phyloP scores from a whole-genome alignment of 2,113 vertebrate species.

The mouse (Mus musculus) region DNA sequence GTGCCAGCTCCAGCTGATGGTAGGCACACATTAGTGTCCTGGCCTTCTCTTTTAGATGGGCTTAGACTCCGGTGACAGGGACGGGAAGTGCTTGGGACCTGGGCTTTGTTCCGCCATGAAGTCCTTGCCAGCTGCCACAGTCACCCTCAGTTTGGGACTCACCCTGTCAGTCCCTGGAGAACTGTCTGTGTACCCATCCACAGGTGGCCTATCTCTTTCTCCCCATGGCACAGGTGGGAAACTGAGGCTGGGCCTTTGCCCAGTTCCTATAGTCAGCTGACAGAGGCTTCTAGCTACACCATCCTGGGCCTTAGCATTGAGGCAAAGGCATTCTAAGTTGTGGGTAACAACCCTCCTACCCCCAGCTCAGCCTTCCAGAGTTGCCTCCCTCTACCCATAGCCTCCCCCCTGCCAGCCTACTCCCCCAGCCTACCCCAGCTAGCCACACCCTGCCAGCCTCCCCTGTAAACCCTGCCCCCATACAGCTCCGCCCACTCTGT shows the following conservation, averaged over 20 bases:
- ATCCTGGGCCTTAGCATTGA: background rate
- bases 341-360: background rate
- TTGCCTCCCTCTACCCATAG: background rate
- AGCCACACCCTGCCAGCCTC: background rate
- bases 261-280: background rate
- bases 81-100: background rate
- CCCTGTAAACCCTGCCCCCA: too few relatives aligned
- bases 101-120: accelerated
- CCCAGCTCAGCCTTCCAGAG: background rate
- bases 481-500: background rate
- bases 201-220: background rate
- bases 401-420: background rate
- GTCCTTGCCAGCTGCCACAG: background rate
- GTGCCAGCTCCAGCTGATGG: background rate
- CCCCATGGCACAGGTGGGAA: background rate
- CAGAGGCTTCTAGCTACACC: background rate
- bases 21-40: accelerated
- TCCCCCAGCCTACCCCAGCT: background rate
- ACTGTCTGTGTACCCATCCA: background rate
- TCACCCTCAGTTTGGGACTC: background rate
- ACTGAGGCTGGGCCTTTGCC: background rate
- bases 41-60: background rate
- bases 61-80: background rate
- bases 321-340: background rate
- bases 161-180: background rate